Evolutionary conservation across 64 coral and sea anemone species (phyloP).

Genomic region (Porites lutea): DNA sequence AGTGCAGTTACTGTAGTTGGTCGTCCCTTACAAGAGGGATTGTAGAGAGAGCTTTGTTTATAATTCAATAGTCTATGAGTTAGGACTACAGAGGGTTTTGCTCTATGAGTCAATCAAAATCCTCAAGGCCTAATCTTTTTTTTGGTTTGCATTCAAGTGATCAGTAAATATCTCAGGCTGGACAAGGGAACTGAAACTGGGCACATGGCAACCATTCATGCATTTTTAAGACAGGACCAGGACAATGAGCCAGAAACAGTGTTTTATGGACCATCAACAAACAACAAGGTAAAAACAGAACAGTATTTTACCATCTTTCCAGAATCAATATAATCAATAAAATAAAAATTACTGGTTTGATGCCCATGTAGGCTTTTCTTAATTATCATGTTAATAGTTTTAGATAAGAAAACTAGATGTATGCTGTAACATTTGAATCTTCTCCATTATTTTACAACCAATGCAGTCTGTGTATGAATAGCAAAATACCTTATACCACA

Average conservation of each 20-base stretch:
- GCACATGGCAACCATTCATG: slow-evolving; percentile 63
- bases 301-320: too few relatives aligned
- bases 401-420: background rate
- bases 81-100: slow-evolving; percentile 7
- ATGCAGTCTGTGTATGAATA: background rate
- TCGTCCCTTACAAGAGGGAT: background rate
- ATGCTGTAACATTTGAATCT: background rate
- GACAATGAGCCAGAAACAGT: slow-evolving; percentile 41
- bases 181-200: slow-evolving; percentile 58
- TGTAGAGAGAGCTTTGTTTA: background rate
- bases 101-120: slow-evolving; percentile 4
- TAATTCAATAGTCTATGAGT: slow-evolving; percentile 10
- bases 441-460: background rate
- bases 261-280: slow-evolving; percentile 46
- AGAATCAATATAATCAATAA: too few relatives aligned
- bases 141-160: slow-evolving; percentile 47
- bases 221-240: slow-evolving; percentile 54
- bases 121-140: slow-evolving; percentile 42
- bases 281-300: slow-evolving; percentile 49
- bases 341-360: background rate
- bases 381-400: background rate
- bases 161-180: slow-evolving; percentile 55
- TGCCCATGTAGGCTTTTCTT: slow-evolving; percentile 2
- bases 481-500: background rate
- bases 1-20: slow-evolving; percentile 12